Base-by-base conservation (phyloP, 30 jellyfish, hydroid and myxozoan species). In the Chrysaora quinquecirrha region DNA sequence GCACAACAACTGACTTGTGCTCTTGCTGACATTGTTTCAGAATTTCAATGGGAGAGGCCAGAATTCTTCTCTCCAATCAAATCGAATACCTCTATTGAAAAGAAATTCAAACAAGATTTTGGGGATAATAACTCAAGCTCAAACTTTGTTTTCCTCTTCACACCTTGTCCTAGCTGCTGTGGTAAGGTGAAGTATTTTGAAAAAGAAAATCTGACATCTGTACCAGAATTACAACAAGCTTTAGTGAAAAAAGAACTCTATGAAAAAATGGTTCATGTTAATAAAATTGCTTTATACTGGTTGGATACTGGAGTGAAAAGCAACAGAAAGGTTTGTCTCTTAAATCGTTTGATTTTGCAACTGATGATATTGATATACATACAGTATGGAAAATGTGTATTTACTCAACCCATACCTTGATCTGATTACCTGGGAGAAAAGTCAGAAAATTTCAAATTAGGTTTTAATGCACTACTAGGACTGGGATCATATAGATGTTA, bases 31-130 rank as follows among this genome's bases (percentile, higher is more conserved):
- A 64, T 85, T 23, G 82, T 91, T 2, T 52, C 96, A 22, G 96
- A 86, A 29, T 91, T 85, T 85, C 98, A 91, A 28, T 91, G 98
- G 98, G 98, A 91, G 35, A 60, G 96, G 49, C 98, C 98, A 1
- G 96, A 91, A 54, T 81, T 91, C 68, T 34, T 85, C 29, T 91
- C 98, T 30, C 98, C 98, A 0, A 74, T 62, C 22, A 82, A 82
- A 29, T 35, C 89, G 34, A 71, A 54, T 33, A n/a, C n/a, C n/a
- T n/a, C n/a, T n/a, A n/a, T n/a, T n/a, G n/a, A n/a, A n/a, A 10
- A 2, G 20, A 2, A 32, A 75, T 21, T 20, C 30, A 56, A 71
- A 43, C 22, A 52, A 10, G 6, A 30, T 9, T 24, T 6, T 12
- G 32, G 62, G 21, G 38, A 16, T 62, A 22, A 9, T 21, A 23